Conservation (phyloP, 2,888 invertebrate genomes). For the Parnassius glacialis region DNA sequence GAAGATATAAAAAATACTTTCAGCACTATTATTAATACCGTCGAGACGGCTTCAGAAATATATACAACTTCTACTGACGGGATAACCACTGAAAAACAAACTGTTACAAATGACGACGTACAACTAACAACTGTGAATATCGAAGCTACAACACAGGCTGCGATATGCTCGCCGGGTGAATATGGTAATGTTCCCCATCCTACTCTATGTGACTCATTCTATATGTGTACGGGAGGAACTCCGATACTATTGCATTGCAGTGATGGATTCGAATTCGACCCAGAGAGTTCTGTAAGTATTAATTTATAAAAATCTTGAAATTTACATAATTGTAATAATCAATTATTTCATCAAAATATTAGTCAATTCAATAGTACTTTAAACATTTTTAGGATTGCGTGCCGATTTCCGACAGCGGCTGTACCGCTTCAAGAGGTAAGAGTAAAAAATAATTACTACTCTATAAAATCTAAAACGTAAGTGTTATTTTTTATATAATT, state of each 20-base stretch:
- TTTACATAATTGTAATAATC: too few relatives aligned
- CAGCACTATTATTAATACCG: background rate
- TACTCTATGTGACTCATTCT: conserved; percentile 41
- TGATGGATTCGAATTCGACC: conserved; percentile 32
- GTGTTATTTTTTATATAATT: too few relatives aligned
- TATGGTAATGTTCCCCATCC: conserved; percentile 45
- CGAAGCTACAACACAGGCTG: conserved; percentile 22
- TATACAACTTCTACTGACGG: background rate
- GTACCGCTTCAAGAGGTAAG: conserved; percentile 26
- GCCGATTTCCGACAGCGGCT: conserved; percentile 25
- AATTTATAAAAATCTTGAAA: background rate
- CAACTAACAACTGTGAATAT: background rate
- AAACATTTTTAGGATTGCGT: conserved; percentile 21
- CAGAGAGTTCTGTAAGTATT: conserved; percentile 23
- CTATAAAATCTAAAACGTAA: too few relatives aligned
- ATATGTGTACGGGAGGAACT: conserved; percentile 37
- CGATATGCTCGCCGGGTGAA: conserved; percentile 37
- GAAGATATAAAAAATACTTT: background rate
- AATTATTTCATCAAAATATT: too few relatives aligned
- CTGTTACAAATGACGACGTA: background rate
- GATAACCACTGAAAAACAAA: background rate
- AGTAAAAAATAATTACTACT: background rate
- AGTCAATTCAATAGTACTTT: too few relatives aligned
- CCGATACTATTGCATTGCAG: conserved; percentile 36
- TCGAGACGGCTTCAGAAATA: background rate